Percentiles rank a stretch among this genome's conserved stretches.
These are phyloP conservation scores for Chiroxiphia lanceolata DNA, from an alignment of 2,797 vertebrate genomes.

Conservation along the genomic window DNA sequence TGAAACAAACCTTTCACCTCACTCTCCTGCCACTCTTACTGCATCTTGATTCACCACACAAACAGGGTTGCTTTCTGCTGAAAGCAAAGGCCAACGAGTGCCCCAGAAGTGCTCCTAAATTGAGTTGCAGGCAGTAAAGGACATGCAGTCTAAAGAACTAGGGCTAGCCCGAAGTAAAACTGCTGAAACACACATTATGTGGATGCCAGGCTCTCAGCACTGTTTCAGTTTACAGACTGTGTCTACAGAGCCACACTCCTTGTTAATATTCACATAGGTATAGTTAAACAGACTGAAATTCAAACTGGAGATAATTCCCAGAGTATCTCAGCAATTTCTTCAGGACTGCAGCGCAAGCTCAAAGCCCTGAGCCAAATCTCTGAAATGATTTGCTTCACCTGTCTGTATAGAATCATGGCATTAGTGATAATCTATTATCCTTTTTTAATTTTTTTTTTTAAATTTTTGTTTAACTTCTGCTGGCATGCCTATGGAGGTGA, in stretches of 20 bases:
- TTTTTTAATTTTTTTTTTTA: rapidly evolving
- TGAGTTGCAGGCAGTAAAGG: neutral
- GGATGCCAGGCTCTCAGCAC: neutral
- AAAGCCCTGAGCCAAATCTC: neutral
- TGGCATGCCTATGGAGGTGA: neutral
- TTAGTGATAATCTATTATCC: neutral
- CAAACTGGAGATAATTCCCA: neutral
- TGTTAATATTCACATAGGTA: neutral
- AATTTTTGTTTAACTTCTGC: neutral
- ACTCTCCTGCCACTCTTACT: neutral
- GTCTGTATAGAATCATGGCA: neutral
- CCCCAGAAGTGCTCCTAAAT: neutral
- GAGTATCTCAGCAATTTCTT: neutral
- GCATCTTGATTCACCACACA: neutral
- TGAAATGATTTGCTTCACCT: neutral
- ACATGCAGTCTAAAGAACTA: neutral
- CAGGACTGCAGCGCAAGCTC: neutral
- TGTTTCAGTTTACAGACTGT: neutral
- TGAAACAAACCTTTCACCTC: neutral
- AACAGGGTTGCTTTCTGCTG: neutral
- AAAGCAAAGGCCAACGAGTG: neutral
- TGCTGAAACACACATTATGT: rapidly evolving
- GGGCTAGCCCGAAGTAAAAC: neutral
- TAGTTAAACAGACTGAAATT: neutral
- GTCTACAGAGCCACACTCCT: neutral